phyloP scores from a whole-genome alignment of 2,888 invertebrate genomes.

The Limnephilus rhombicus region DNA sequence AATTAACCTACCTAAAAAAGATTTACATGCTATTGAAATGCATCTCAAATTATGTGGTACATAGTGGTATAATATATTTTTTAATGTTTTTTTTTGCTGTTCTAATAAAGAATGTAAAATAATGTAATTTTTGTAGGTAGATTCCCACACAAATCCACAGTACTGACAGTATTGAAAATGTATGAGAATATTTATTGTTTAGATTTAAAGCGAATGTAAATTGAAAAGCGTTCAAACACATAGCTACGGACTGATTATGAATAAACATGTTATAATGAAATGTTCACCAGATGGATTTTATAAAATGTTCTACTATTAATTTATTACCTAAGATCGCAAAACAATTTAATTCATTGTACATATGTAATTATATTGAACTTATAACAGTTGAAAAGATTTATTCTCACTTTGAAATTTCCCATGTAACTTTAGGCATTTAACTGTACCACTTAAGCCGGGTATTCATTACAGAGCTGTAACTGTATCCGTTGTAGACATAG shows the following conservation, averaged over 20 bases:
- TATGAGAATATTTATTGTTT: constrained; percentile 40
- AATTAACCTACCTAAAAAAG: not conserved
- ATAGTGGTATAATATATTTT: not conserved
- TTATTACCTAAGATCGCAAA: constrained; percentile 7
- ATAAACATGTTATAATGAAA: constrained; percentile 22
- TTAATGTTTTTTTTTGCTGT: not conserved
- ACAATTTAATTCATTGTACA: not conserved
- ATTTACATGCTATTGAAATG: too few species aligned
- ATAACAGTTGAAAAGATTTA: not conserved
- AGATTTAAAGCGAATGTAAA: constrained; percentile 14
- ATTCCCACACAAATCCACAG: not conserved
- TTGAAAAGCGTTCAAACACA: constrained; percentile 25
- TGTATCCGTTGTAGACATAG: not conserved
- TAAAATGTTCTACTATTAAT: constrained; percentile 13
- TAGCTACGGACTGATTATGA: constrained; percentile 49
- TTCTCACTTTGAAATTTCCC: not conserved
- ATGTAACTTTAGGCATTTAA: too few species aligned
- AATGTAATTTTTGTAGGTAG: not conserved
- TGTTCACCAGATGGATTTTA: constrained; percentile 14
- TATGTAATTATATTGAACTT: not conserved
- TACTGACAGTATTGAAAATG: not conserved
- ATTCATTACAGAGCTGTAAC: not conserved
- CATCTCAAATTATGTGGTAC: not conserved
- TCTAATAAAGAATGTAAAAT: not conserved
- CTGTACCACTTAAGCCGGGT: not conserved